Evolutionary conservation across 2,797 vertebrate genomes (phyloP).

Genomic region (Microhierax caerulescens): DNA sequence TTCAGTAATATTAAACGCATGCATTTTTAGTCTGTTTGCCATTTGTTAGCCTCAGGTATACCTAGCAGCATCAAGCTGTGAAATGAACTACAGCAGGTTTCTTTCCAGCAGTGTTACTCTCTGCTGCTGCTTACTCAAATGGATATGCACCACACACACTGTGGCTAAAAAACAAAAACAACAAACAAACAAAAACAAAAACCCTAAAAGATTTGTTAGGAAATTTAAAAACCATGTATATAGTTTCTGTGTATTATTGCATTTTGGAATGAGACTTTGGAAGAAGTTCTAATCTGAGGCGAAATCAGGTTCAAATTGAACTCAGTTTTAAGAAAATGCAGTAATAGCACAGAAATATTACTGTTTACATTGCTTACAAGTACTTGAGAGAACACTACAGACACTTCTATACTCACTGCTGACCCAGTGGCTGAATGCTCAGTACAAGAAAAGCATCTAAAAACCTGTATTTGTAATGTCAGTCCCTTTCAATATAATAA

Average conservation of each 20-base stretch:
- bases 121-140: neutral
- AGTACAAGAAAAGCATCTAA: neutral
- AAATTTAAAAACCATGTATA: neutral
- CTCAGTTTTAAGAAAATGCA: neutral
- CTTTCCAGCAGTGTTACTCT: neutral
- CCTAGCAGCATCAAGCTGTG: neutral
- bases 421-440: neutral
- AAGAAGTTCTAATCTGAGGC: neutral
- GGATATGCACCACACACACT: too few relatives aligned
- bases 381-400: neutral
- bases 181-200: neutral
- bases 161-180: neutral
- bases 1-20: neutral
- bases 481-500: neutral
- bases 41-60: neutral
- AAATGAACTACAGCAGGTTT: neutral
- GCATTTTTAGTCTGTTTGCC: neutral
- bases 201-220: neutral
- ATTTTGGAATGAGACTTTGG: neutral
- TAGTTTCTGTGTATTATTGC: neutral
- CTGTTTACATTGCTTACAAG: neutral
- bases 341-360: neutral
- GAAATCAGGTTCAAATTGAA: neutral
- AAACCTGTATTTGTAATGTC: accelerated
- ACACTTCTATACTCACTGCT: neutral